These are phyloP conservation scores for Zaprionus vittiger DNA, from an alignment of 1,140 invertebrate genomes.

Conservation along the genomic window DNA sequence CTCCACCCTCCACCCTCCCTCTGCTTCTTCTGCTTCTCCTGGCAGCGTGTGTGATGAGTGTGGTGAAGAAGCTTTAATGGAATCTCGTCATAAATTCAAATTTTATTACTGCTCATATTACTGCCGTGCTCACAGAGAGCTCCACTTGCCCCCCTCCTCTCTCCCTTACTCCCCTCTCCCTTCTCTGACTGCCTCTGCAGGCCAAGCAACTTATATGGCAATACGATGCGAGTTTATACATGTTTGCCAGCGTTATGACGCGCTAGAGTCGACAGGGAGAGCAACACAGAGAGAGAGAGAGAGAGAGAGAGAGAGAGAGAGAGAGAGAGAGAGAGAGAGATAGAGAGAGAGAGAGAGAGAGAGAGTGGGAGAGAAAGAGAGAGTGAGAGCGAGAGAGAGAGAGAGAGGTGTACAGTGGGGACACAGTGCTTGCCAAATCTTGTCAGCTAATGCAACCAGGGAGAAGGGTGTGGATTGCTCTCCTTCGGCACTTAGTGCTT, in stretches of 20 bases:
- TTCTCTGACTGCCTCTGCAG: not conserved
- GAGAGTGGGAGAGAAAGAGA: not conserved
- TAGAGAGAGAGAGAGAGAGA: not conserved
- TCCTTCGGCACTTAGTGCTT: too few relatives aligned
- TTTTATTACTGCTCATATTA: slow-evolving; percentile 83
- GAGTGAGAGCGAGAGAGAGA: too few relatives aligned
- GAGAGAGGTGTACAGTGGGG: not conserved
- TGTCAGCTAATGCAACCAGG: not conserved
- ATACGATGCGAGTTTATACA: slow-evolving; percentile 31
- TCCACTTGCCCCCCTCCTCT: slow-evolving; percentile 12
- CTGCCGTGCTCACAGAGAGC: slow-evolving; percentile 56
- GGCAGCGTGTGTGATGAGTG: slow-evolving; percentile 52
- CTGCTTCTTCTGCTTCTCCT: not conserved
- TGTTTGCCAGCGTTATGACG: slow-evolving; percentile 9
- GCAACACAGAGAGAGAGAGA: not conserved
- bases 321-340: too few relatives aligned
- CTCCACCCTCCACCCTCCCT: not conserved
- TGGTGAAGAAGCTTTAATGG: slow-evolving; percentile 83
- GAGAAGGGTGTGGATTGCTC: too few relatives aligned
- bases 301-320: not conserved
- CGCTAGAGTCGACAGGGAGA: not conserved
- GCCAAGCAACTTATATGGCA: slow-evolving; percentile 62
- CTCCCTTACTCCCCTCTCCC: not conserved
- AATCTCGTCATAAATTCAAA: slow-evolving; percentile 84
- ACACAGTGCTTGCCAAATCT: slow-evolving; percentile 43